Base-by-base conservation (phyloP, 2,797 vertebrate species). In the Aythya fuligula region DNA sequence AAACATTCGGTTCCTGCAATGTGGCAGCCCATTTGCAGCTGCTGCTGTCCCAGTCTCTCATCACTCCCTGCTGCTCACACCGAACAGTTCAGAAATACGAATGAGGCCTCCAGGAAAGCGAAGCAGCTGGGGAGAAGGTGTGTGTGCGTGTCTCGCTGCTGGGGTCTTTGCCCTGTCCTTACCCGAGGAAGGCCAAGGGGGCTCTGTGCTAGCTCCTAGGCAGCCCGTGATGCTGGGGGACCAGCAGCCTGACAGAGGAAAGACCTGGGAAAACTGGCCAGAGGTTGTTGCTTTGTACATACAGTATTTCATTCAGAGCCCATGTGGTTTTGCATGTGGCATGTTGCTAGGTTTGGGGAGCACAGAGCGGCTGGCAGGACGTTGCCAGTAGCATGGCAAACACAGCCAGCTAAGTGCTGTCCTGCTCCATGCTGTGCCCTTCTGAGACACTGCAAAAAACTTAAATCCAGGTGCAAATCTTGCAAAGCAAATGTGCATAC, bases 121-220 rank as follows among this genome's bases (percentile, higher is more conserved):
- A 67, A 74, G 81, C 32, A 85, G 78, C 43, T 41, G 32, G 36
- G 51, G n/a, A 65, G 56, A 76, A 60, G 2, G 6, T 38, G 24
- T 34, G 14, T 6, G 24, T 27, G 66, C 13, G 14, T 22, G 34
- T 32, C 71, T 13, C 2, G 34, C 17, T 30, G 32, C 60, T n/a
- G 51, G 30, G 15, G 1, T 49, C 62, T n/a, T 17, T 7, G 28
- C 19, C 27, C 22, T 27, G 32, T 15, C 41, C 20, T 70, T 18
- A 36, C 28, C 51, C 20, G 18, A 2, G 4, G 4, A 4, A n/a
- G 34, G 11, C 8, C 3, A 6, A 2, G 0, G 32, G 3, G 39
- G 36, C 39, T 81, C 13, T 0, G 11, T 16, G 38, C 85, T 79
- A 36, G 1, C 64, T 67, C 10, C 13, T 5, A 36, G 89, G 54